Evolutionary conservation across 2,888 invertebrate species (phyloP), one percentile per base, ranked within the genome.

Genomic region (Pyrgus malvae): DNA sequence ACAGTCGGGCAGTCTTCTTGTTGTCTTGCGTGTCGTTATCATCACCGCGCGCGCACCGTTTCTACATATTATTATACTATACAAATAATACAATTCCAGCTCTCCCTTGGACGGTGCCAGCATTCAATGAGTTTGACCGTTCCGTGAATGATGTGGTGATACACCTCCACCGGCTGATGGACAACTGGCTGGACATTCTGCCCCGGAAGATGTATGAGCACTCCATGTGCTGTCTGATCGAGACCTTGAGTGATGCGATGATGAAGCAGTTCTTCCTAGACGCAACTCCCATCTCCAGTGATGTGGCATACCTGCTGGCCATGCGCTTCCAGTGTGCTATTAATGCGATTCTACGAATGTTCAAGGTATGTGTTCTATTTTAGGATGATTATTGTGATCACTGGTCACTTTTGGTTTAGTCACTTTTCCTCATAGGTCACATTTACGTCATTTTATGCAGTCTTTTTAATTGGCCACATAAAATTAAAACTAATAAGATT

Each of bases 131-230:
- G 8, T 78, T 89, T 23, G 83, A 89, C 59, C 71, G 74, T 5
- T 81, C 83, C 0, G 68, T 90, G 16, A 85, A 83, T 62, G 70
- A 68, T 7, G 78, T 87, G 0, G 56, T 83, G 0, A 67, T 72
- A 3, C 61, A 79, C 3, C 70, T 90, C 69, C 72, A 70, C 33
- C 80, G 82, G 16, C 70, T 90, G 0, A 78, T 74, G 35, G 57
- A 65, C 1, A 64, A 69, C 21, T 91, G 91, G 91, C 62, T 66
- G 40, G 60, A 66, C 6, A 64, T 86, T 0, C 68, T 91, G 0
- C 90, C 91, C 0, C 19, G 61, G 0, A 69, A 70, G 5, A 88
- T 89, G 83, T 91, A 88, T 23, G 78, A 82, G 46, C 76, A 82
- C 68, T 72, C 81, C 0, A 63, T 87, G 21, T 80, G 80, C 45